phyloP scores from a whole-genome alignment of 2,888 invertebrate genomes.

The Alviniconcha strummeri region DNA sequence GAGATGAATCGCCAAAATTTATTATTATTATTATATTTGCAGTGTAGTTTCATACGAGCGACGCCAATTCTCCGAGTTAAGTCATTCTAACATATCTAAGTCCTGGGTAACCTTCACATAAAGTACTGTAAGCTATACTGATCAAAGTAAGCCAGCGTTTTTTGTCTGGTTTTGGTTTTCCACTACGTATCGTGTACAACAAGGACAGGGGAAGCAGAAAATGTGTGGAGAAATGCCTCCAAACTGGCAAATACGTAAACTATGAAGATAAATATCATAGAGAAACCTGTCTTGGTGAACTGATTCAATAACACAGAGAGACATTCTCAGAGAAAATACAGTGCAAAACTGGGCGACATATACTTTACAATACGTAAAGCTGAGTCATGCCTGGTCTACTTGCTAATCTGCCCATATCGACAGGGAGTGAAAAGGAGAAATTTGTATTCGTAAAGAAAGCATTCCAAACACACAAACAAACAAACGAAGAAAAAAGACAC shows the following conservation, averaged over 20 bases:
- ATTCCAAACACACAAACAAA: background rate
- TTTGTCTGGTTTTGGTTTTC: too few relatives aligned
- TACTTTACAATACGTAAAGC: constrained; percentile 25
- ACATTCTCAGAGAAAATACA: background rate
- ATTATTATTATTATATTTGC: too few relatives aligned
- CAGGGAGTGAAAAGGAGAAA: background rate
- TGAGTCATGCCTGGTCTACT: constrained; percentile 18
- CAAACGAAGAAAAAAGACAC: constrained; percentile 3
- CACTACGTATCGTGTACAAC: background rate
- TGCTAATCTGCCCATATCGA: constrained; percentile 11
- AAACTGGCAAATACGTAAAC: too few relatives aligned
- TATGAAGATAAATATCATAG: background rate
- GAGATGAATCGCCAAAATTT: too few relatives aligned
- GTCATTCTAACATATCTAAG: too few relatives aligned
- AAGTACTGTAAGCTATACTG: too few relatives aligned
- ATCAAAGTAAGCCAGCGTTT: too few relatives aligned
- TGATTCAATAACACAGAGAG: too few relatives aligned
- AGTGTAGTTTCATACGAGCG: too few relatives aligned
- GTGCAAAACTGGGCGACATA: background rate
- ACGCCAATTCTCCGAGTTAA: too few relatives aligned
- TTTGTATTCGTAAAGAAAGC: too few relatives aligned
- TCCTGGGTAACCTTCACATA: too few relatives aligned
- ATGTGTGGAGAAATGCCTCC: background rate
- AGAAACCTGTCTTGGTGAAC: background rate
- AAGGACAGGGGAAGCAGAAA: background rate